Evolutionary conservation across 2,113 vertebrate genomes (phyloP), one percentile per base, ranked within the genome.

Genomic region (Lepus americanus): DNA sequence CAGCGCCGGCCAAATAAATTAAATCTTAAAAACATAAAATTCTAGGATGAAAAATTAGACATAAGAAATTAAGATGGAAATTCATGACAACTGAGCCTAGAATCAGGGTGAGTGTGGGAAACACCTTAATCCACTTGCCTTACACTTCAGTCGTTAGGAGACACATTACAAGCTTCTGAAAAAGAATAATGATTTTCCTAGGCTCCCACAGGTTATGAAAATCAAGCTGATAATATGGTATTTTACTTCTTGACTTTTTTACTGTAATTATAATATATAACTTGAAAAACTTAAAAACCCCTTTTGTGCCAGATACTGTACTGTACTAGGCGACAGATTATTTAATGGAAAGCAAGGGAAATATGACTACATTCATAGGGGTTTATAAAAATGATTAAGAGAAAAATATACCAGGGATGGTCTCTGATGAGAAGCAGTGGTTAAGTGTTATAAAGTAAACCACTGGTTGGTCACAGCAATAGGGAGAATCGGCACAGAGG

Each of bases 41-140:
- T 64, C 29, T 82, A 76, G 87, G 69, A 59, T 39, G 22, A 67
- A 91, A 94, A 80, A 86, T 36, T n/a, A 51, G 53, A 94, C 92
- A 70, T 9, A 76, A 10, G 76, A 86, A 39, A 81, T 53, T 36
- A 87, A 80, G 9, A 72, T n/a, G 13, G 44, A 64, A 90, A 89
- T 87, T 17, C 10, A 77, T 51, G 36, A 73, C 44, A 22, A 61
- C 17, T 59, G 36, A 66, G 74, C 20, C 23, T 91, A 36, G 73
- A 82, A 67, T 64, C 2, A 22, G 39, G 80, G 63, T 49, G 53
- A 55, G 5, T 19, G 14, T 44, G 39, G 22, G 33, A 80, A 31
- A 66, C 64, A 53, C 6, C 9, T 82, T 79, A 63, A 29, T 33
- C 25, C 4, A 14, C 25, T 31, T 49, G 13, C 4, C n/a, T 74